Percentiles rank a stretch among this genome's conserved stretches.
These are phyloP conservation scores for Bombus turneri DNA, from an alignment of 1,140 invertebrate species.

Conservation along the genomic window DNA sequence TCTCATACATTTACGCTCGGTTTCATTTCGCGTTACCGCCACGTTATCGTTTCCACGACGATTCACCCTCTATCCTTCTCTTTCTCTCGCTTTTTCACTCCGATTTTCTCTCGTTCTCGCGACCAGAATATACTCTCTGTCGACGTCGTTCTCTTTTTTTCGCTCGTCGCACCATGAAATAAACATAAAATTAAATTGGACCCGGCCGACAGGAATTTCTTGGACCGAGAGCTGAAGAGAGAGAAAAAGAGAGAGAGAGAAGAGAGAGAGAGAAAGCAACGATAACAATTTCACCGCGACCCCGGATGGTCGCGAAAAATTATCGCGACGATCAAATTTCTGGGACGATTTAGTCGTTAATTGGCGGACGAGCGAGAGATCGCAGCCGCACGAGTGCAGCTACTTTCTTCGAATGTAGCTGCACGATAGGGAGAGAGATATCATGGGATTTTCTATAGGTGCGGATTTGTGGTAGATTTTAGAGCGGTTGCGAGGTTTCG, in stretches of 20 bases:
- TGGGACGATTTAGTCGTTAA: constrained; percentile 43
- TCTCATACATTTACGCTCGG: constrained; percentile 52
- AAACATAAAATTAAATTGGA: constrained; percentile 57
- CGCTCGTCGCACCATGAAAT: constrained; percentile 22
- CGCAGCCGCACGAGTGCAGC: not conserved
- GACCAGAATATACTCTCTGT: too few species aligned
- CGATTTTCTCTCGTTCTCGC: not conserved
- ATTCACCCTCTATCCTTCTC: constrained; percentile 6
- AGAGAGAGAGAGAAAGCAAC: not conserved
- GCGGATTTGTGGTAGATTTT: not conserved
- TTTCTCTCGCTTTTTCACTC: not conserved
- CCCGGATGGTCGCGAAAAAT: constrained; percentile 16
- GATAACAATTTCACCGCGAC: constrained; percentile 40
- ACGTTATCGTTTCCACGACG: constrained; percentile 38
- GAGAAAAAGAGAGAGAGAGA: not conserved
- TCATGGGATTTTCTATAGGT: not conserved
- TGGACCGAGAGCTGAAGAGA: not conserved
- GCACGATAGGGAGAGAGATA: not conserved
- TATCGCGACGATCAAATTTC: constrained; percentile 47
- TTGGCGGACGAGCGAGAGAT: constrained; percentile 1
- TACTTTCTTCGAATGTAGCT: constrained; percentile 2
- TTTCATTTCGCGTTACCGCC: constrained; percentile 45
- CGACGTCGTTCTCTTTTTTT: not conserved
- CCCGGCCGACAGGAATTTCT: constrained; percentile 39
- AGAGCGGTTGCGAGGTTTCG: too few species aligned